Percentiles rank a stretch among this genome's conserved stretches.
Conservation (phyloP, 1,140 invertebrate genomes). For the Hylyphantes graminicola region DNA sequence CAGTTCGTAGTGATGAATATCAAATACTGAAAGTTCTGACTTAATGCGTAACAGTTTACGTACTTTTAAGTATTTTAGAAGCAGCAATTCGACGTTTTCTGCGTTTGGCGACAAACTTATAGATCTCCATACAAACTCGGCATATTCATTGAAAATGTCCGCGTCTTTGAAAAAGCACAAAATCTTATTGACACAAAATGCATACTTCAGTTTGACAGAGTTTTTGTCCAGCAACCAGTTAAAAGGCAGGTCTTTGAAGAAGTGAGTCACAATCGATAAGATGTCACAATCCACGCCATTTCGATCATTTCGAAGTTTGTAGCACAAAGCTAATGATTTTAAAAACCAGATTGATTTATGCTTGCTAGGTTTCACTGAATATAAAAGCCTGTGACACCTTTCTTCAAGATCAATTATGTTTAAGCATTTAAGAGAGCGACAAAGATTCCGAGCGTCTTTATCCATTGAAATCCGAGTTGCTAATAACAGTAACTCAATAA, state of each 20-base stretch:
- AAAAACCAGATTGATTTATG: not conserved
- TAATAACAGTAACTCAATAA: too few relatives aligned
- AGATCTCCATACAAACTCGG: not conserved
- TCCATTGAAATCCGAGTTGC: too few relatives aligned
- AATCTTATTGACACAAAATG: not conserved
- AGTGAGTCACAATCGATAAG: not conserved
- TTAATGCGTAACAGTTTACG: not conserved
- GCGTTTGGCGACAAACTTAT: not conserved
- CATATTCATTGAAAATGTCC: constrained; percentile 16
- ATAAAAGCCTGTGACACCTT: not conserved
- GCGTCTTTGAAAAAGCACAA: not conserved
- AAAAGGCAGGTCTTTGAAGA: constrained; percentile 4
- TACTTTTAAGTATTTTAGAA: constrained; percentile 9
- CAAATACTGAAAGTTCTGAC: not conserved
- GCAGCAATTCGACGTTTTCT: not conserved
- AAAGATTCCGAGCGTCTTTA: not conserved
- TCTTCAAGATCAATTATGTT: constrained; percentile 23
- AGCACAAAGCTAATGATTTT: not conserved
- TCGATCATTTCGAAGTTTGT: not conserved
- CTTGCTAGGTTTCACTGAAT: not conserved
- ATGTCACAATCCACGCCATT: constrained; percentile 25
- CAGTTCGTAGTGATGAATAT: constrained; percentile 24
- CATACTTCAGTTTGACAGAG: not conserved
- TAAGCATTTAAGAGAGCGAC: not conserved
- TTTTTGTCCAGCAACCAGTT: not conserved